Conservation (phyloP, 2,888 invertebrate genomes). For the Acrobasis repandana region DNA sequence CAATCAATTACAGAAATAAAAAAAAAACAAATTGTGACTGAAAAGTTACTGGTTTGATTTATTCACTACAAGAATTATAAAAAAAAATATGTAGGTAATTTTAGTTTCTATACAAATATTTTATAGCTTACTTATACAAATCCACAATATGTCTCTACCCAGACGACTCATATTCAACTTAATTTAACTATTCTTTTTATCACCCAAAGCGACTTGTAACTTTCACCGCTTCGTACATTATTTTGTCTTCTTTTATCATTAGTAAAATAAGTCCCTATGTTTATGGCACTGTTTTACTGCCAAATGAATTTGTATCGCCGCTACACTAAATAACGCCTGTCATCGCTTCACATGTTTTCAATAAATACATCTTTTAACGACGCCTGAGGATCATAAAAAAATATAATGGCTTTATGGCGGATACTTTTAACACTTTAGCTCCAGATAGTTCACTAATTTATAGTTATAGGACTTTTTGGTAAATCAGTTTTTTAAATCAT, state of each 20-base stretch:
- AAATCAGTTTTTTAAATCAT: neutral
- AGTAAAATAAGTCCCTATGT: slow-evolving; percentile 35
- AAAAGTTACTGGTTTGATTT: too few relatives aligned
- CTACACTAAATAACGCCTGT: slow-evolving; percentile 63
- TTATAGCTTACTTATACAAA: too few relatives aligned
- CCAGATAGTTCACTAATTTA: slow-evolving; percentile 25
- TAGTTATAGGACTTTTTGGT: neutral
- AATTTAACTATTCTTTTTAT: too few relatives aligned
- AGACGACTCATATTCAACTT: too few relatives aligned
- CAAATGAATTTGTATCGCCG: slow-evolving; percentile 61
- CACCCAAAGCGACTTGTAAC: too few relatives aligned
- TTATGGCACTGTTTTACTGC: slow-evolving; percentile 36
- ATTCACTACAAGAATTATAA: too few relatives aligned
- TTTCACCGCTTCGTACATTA: neutral
- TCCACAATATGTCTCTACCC: too few relatives aligned
- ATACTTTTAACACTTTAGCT: slow-evolving; percentile 53
- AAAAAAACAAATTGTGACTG: too few relatives aligned
- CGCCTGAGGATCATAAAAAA: slow-evolving; percentile 67
- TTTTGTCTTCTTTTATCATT: neutral
- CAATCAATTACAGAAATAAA: too few relatives aligned
- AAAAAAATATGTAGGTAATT: too few relatives aligned
- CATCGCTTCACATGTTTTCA: slow-evolving; percentile 63
- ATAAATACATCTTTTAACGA: slow-evolving; percentile 71
- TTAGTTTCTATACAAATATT: too few relatives aligned
- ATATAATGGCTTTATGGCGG: slow-evolving; percentile 58